phyloP scores from a whole-genome alignment of 1,140 invertebrate species.

The Trinorchestia longiramus region DNA sequence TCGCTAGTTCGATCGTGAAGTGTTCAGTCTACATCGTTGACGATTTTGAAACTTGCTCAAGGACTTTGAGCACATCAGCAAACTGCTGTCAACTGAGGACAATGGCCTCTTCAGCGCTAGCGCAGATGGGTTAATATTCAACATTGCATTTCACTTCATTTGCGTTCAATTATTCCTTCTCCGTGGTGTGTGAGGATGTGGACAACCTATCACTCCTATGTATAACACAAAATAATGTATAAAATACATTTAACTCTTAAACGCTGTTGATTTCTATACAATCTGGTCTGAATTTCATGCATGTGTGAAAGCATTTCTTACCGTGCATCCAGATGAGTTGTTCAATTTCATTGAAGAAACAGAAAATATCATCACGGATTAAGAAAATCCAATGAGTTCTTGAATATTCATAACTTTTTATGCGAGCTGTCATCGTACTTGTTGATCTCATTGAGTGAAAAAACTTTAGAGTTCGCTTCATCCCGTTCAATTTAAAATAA shows the following conservation, averaged over 20 bases:
- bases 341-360: too few species aligned
- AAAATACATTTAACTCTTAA: background rate
- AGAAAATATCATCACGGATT: too few species aligned
- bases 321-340: too few species aligned
- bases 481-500: too few species aligned
- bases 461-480: too few species aligned
- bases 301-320: too few species aligned
- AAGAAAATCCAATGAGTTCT: too few species aligned
- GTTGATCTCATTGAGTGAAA: too few species aligned
- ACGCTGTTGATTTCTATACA: too few species aligned
- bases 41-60: background rate
- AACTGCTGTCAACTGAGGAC: background rate
- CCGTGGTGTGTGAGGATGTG: background rate
- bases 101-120: background rate
- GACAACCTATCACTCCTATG: background rate
- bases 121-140: background rate
- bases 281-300: too few species aligned
- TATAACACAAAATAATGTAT: background rate
- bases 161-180: background rate
- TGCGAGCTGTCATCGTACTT: too few species aligned
- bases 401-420: too few species aligned
- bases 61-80: background rate
- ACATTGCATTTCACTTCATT: background rate
- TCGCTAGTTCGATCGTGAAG: background rate
- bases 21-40: background rate